A percentile compares a stretch with the other conserved stretches of the same genome.
phyloP scores from a whole-genome alignment of 2,888 invertebrate genomes.

The Lepetodrilus schrolli region DNA sequence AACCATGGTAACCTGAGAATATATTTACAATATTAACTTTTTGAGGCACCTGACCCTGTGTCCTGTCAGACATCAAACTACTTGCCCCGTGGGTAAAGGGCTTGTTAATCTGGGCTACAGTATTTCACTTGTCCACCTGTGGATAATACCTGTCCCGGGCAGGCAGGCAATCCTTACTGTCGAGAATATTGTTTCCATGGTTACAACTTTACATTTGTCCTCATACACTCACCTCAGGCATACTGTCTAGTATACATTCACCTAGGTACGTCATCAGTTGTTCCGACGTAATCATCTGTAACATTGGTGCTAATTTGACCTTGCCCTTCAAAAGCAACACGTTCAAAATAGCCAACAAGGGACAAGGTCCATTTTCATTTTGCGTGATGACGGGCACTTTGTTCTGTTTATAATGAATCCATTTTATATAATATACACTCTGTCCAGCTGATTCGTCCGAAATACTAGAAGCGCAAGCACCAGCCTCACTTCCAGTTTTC shows the following conservation, averaged over 20 bases:
- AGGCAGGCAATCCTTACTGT: too few relatives aligned
- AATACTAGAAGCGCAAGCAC: not conserved
- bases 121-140: too few relatives aligned
- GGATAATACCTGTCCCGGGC: too few relatives aligned
- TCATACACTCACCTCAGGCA: slow-evolving; percentile 74
- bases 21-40: too few relatives aligned
- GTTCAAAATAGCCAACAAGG: slow-evolving; percentile 79
- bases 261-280: slow-evolving; percentile 78
- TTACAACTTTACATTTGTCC: too few relatives aligned
- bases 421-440: slow-evolving; percentile 77
- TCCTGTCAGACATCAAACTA: too few relatives aligned
- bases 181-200: too few relatives aligned
- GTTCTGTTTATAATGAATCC: slow-evolving; percentile 75
- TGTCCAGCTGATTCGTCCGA: slow-evolving; percentile 35
- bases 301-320: slow-evolving; percentile 73
- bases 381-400: slow-evolving; percentile 78
- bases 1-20: too few relatives aligned
- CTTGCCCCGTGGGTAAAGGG: too few relatives aligned
- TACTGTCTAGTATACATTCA: slow-evolving; percentile 76
- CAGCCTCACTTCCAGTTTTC: not conserved
- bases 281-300: slow-evolving; percentile 76
- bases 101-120: too few relatives aligned
- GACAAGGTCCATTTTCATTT: slow-evolving; percentile 80
- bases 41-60: too few relatives aligned
- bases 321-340: slow-evolving; percentile 77